phyloP scores from a whole-genome alignment of 1,140 invertebrate species.

The Epicauta chinensis region DNA sequence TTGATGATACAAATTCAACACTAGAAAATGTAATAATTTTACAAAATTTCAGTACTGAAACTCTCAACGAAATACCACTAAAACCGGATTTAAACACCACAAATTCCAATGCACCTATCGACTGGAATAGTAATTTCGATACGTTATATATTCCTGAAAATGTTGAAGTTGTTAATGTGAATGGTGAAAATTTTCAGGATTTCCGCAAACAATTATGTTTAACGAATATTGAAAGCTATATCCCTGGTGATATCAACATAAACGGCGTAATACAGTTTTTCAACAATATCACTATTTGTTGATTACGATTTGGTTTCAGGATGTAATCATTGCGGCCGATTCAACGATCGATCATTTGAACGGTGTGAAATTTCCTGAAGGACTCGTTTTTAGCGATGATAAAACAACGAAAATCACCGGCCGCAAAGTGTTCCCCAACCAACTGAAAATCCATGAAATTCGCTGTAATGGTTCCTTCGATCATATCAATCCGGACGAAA shows the following conservation, averaged over 20 bases:
- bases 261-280: slow-evolving; percentile 40
- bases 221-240: slow-evolving; percentile 34
- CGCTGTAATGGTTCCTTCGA: slow-evolving; percentile 38
- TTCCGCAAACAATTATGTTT: slow-evolving; percentile 42
- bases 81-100: neutral
- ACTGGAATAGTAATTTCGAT: slow-evolving; percentile 3
- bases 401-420: slow-evolving; percentile 24
- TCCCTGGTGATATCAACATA: slow-evolving; percentile 40
- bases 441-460: slow-evolving; percentile 22
- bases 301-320: slow-evolving; percentile 32
- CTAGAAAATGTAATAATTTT: slow-evolving; percentile 25
- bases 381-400: slow-evolving; percentile 37
- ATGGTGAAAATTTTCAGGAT: slow-evolving; percentile 33
- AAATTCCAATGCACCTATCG: slow-evolving; percentile 2
- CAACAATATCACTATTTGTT: neutral
- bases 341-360: slow-evolving; percentile 41
- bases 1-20: slow-evolving; percentile 12
- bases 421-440: slow-evolving; percentile 40
- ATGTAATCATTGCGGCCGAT: slow-evolving; percentile 35
- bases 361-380: slow-evolving; percentile 43
- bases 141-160: slow-evolving; percentile 28
- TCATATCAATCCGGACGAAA: slow-evolving; percentile 33
- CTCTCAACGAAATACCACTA: slow-evolving; percentile 23
- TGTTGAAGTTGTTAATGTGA: slow-evolving; percentile 31
- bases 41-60: slow-evolving; percentile 12